Base-by-base conservation (phyloP, 2,888 invertebrate species). In the Nomada flava region DNA sequence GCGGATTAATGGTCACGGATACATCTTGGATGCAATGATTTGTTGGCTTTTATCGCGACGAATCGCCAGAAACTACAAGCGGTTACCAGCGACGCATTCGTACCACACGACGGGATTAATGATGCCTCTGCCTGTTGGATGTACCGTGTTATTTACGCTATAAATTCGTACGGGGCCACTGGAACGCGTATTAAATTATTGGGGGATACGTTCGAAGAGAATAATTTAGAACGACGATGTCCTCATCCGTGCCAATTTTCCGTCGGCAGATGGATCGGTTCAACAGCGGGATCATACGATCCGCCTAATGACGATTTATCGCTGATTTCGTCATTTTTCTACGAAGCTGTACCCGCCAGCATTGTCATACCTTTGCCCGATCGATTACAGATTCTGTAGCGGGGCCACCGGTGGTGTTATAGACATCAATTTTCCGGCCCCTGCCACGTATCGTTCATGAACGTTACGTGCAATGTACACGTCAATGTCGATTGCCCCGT, bases 381-480 rank as follows among this genome's bases (percentile, higher is more conserved):
- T 65, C 76, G 73, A 81, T 80, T 36, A 47, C 55, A 44, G 63
- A 68, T 69, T 53, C 59, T 26, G 59, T 70, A 70, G 29, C 68
- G 42, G 63, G 60, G 52, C 57, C 42, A 36, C 44, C 20, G 23
- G 4, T 20, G 13, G 18, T 70, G 72, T 77, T 78, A 81, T 76
- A 63, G 63, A 53, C 73, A 62, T 77, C 76, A 68, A 65, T 67
- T 72, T 75, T 36, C 57, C 76, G 73, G 42, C 76, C 85, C 87
- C 81, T 84, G 81, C 82, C 83, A 73, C 68, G 71, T 83, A 76
- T 82, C 82, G 68, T 69, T 78, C 62, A 83, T 78, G 79, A 82
- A 83, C 88, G 87, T 88, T 86, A 85, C 85, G 87, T 83, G 87
- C 79, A 88, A 90, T 90, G 83, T 90, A 82, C 89, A 89, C 88